Conservation (phyloP, 1,140 invertebrate species). For the Drosophila arawakana region DNA sequence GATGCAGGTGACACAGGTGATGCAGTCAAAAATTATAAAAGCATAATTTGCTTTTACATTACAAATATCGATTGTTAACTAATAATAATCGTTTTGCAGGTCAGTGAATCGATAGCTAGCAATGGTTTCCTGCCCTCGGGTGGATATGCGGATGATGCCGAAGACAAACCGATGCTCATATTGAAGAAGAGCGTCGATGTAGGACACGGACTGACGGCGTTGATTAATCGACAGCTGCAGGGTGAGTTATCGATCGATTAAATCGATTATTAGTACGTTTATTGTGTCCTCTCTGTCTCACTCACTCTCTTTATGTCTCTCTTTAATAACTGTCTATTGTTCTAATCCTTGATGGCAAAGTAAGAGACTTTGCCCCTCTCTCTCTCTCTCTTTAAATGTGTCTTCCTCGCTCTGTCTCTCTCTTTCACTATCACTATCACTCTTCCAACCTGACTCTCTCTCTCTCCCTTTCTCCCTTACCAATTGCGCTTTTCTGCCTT, state of each 20-base stretch:
- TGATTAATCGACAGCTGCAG: slow-evolving; percentile 91
- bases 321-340: slow-evolving; percentile 12
- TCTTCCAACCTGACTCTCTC: slow-evolving; percentile 18
- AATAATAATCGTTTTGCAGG: slow-evolving; percentile 84
- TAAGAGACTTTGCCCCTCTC: neutral
- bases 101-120: slow-evolving; percentile 92
- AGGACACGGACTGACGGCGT: slow-evolving; percentile 90
- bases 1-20: slow-evolving; percentile 89
- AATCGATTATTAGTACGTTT: slow-evolving; percentile 4
- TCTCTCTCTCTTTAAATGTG: neutral
- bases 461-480: slow-evolving; percentile 13
- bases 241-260: slow-evolving; percentile 85
- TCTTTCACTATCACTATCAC: slow-evolving; percentile 18
- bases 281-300: neutral
- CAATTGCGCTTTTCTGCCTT: neutral
- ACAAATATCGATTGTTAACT: too few species aligned
- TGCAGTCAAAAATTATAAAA: neutral
- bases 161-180: slow-evolving; percentile 91
- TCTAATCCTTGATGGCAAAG: slow-evolving; percentile 2
- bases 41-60: neutral
- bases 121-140: slow-evolving; percentile 89
- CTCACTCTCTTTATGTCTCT: slow-evolving; percentile 10
- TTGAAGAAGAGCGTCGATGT: slow-evolving; percentile 90
- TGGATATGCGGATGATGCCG: slow-evolving; percentile 88
- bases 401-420: slow-evolving; percentile 8